Base-by-base conservation (phyloP, 2,797 vertebrate genomes). In the Dermochelys coriacea region DNA sequence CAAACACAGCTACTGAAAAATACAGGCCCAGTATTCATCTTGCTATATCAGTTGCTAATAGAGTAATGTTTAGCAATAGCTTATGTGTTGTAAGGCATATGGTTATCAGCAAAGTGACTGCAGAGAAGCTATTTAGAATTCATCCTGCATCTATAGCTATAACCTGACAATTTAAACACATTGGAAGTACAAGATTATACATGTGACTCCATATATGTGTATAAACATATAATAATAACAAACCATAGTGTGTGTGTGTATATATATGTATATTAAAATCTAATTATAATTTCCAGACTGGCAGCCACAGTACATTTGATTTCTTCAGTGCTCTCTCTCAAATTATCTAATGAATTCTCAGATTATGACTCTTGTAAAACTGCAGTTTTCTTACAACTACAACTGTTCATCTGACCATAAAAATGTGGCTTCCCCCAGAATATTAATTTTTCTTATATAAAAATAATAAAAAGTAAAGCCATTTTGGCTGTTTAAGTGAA, bases 81-180 rank as follows among this genome's bases (percentile, higher is more conserved):
- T 93, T 54, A 82, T 64, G 54, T 61, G 78, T 90, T 97, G 94
- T 96, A 94, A 97, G 94, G 88, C 84, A 94, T 96, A 93, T 96
- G 95, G 93, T 97, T 97, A 96, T 97, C 96, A 96, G 93, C 94
- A 96, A 87, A 54, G 64, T 55, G 84, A 93, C 91, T 96, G 93
- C 96, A 97, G 91, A 88, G 83, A 34, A 91, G 95, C 94, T 95
- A 55, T 52, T 97, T 96, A 88, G 87, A 95, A 97, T 97, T 95
- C 93, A 88, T 68, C 84, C 91, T 52, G 90, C 92, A 93, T 94
- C 93, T 84, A 74, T 54, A 59, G 61, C 88, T 93, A 88, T 68
- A 95, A 95, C 86, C 88, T 90, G 79, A 94, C 95, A 95, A 91
- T 95, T 95, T 88, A 90, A 89, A 96, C 93, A 89, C 88, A 88